Evolutionary conservation across 1,140 invertebrate species (phyloP), one percentile per base, ranked within the genome.

Genomic region (Cryptotermes secundus): DNA sequence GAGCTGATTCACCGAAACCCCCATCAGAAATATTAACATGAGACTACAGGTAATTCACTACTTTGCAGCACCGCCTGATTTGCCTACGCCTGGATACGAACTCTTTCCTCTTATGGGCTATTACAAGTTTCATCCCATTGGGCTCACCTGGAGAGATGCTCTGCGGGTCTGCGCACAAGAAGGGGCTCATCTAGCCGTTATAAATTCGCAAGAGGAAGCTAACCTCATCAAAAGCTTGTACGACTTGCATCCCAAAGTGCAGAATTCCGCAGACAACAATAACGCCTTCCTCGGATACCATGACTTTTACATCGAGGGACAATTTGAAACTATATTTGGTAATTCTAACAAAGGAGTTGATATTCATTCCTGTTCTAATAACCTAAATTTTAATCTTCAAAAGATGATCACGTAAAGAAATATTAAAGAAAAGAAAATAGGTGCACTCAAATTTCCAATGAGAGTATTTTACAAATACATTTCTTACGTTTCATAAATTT

Each of bases 151-250:
- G 88, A 90, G 90, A 84, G 87, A 89, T 0, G 89, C 89, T 0
- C 86, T 89, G 38, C 89, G 89, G 83, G 85, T 88, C 35, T 90
- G 89, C 85, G 89, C 87, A 83, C 88, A 90, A 42, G 89, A 89
- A 85, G 89, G 89, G 22, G 90, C 87, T 35, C 88, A 90, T 84
- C 87, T 90, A n/a, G 89, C 89, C 19, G 86, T 91, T n/a, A 87
- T 90, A 45, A 89, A 90, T 86, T 89, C 88, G 6, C 9, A 81
- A 31, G 34, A 10, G 34, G 80, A 81, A n/a, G 34, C 38, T n/a
- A 81, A 81, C 24, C 34, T 81, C 4, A 34, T 81, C 16, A 34
- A 81, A 19, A 34, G 80, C 19, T 22, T 81, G 19, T 31, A 3
- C 80, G 34, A 10, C 10, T 14, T 10, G 80, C 14, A 81, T 31